Base-by-base conservation (phyloP, 2,888 invertebrate species). In the Volucella bombylans region DNA sequence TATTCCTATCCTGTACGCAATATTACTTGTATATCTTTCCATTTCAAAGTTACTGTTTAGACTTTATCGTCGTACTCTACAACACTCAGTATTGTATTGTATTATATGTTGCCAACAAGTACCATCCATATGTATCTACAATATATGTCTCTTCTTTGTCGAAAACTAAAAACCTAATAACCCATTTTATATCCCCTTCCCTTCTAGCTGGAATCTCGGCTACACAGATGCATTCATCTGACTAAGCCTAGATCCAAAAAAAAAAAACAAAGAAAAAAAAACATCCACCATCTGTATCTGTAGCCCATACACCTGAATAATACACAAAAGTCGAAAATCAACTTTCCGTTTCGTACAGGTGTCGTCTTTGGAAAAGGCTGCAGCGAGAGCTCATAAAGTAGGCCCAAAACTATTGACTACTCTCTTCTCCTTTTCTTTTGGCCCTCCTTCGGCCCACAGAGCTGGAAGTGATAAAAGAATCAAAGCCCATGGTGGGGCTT, bases 381-480 rank as follows among this genome's bases (percentile, higher is more conserved):
- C 79, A 65, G 49, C 55, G 14, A n/a, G 54, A 23, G 54, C 39
- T 50, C 54, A 41, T 67, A 57, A 83, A 71, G 61, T 79, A 71
- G 83, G 83, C 79, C 74, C 67, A 74, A 68, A 54, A 52, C 69
- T 71, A 69, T 76, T 50, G 10, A 55, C 67, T 38, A 65, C 47
- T 54, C 8, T 15, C 65, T 47, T 38, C 64, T 52, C 15, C n/a
- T 15, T 18, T 31, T 31, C 47, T 14, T 41, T n/a, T n/a, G 0
- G 31, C 39, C 49, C 31, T 14, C 8, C 23, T 52, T 15, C 31
- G 38, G 50, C 6, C 45, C 59, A 6, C 8, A 41, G 11, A 78
- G 62, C 64, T 68, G 79, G 74, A 83, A 83, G 83, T 83, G 79
- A 79, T 74, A 76, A 79, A 74, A 74, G 74, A 79, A 65, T 79